Conservation (phyloP, 1,140 invertebrate genomes). For the Euura saliciscinereae region DNA sequence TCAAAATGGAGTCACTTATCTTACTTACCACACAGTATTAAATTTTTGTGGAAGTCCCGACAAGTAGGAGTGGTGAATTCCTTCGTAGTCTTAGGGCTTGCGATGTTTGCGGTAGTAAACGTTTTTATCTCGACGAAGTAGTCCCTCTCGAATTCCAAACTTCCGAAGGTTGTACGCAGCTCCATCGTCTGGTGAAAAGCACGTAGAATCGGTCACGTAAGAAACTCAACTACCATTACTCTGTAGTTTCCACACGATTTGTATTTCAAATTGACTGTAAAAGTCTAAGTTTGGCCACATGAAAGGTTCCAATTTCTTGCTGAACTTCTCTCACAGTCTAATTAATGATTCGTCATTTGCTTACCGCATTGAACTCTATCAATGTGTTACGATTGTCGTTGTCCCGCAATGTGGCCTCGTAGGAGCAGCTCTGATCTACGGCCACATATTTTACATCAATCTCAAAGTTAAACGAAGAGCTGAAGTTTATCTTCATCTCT, state of each 20-base stretch:
- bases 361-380: not conserved
- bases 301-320: not conserved
- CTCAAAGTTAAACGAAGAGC: no score
- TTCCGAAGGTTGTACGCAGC: constrained; percentile 14
- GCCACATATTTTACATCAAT: no score
- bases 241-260: no score
- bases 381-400: constrained; percentile 9
- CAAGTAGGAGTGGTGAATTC: constrained; percentile 47
- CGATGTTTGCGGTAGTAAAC: constrained; percentile 24
- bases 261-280: no score
- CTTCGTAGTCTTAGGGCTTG: constrained; percentile 27
- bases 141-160: constrained; percentile 37
- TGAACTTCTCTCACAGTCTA: not conserved
- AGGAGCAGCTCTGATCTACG: constrained; percentile 46
- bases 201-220: no score
- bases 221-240: no score
- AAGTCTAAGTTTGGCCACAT: not conserved
- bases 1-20: not conserved
- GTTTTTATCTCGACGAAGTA: constrained; percentile 38
- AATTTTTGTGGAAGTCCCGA: constrained; percentile 41
- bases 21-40: constrained; percentile 49
- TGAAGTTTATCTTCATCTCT: no score
- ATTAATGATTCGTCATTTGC: not conserved
- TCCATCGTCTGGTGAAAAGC: constrained; percentile 18
- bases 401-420: constrained; percentile 39